Evolutionary conservation across 2,888 invertebrate genomes (phyloP), one percentile per base, ranked within the genome.

Genomic region (Ennomos fuscantarius): DNA sequence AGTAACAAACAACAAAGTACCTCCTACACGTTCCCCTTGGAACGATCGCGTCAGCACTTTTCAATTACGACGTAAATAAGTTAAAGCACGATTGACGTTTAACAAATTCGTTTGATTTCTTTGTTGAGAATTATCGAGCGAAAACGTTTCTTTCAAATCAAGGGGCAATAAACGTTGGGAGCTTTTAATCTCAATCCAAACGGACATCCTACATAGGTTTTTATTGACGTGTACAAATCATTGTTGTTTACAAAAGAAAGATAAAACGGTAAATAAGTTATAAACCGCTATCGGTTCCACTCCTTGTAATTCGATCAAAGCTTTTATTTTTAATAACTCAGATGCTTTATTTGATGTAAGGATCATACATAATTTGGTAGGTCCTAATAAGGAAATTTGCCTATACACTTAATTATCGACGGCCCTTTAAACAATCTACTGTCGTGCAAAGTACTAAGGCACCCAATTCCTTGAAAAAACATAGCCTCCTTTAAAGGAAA

Each of bases 311-410:
- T 69, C 65, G 66, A 64, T 53, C 63, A 64, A 63, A 66, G 49
- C 73, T 78, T 83, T 83, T 79, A 81, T 81, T 76, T 79, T 77
- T 69, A 57, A 71, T 62, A 54, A 61, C 60, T 62, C 70, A 69
- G 60, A 72, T 65, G 65, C 66, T 73, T 67, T 60, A 63, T 74
- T 74, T 76, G 71, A 70, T 69, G 66, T 64, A 33, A 15, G 15
- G 15, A 15, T 3, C 15, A 15, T 15, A 24, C 24, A 24, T 24
- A 6, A 6, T 3, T 24, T 6, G 24, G 3, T 24, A 24, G 24
- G 24, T 5, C 24, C 36, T 44, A 51, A 9, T 51, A 58, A 60
- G n/a, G n/a, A 44, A 52, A 34, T 36, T 9, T 40, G 42, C 31
- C 13, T 11, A 24, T 24, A 46, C 43, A 11, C 35, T 46, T 39